Evolutionary conservation across 2,113 vertebrate genomes (phyloP), one percentile per base, ranked within the genome.

Genomic region (Salvator merianae): DNA sequence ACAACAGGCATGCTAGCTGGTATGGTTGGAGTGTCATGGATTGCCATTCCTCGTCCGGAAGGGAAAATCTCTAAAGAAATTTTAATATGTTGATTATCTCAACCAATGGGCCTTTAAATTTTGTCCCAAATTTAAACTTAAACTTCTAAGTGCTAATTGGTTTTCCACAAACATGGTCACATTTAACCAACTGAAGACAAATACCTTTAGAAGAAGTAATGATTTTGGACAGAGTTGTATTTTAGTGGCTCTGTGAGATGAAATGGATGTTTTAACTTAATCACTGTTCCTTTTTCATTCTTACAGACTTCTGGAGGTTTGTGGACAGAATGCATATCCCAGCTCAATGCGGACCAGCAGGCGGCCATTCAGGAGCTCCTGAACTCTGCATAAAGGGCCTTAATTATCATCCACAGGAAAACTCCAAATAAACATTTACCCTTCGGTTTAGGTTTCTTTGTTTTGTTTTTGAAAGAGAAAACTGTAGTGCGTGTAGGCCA

Each of bases 331-430:
- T 99, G 99, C 93, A 96, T 99, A 90, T 97, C 97, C 12, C 96
- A 97, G 22, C 97, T 99, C 91, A 99, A 96, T 89, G 97, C 99
- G 85, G 96, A 96, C 59, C 98, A 99, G 95, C 97, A 98, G 97
- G 98, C 98, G 92, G 98, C 98, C 93, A 96, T 99, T 90, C 98
- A 98, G 93, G 97, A 98, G 92, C 98, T 99, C 89, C 98, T 99
- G 92, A 98, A 96, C 90, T 96, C 97, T 84, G 98, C 97, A 90
- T 99, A 97, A 99, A 95, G 95, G 91, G 93, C 94, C 94, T 95
- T 95, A 93, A 91, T 79, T 86, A 93, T 84, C 95, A 93, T 86
- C 93, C 93, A 91, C 92, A 93, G 94, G 95, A 95, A 95, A 95
- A 95, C 96, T 96, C 94, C 94, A 94, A 96, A 97, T 97, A 97